Conservation (phyloP, 2,113 vertebrate species). For the Willisornis vidua region DNA sequence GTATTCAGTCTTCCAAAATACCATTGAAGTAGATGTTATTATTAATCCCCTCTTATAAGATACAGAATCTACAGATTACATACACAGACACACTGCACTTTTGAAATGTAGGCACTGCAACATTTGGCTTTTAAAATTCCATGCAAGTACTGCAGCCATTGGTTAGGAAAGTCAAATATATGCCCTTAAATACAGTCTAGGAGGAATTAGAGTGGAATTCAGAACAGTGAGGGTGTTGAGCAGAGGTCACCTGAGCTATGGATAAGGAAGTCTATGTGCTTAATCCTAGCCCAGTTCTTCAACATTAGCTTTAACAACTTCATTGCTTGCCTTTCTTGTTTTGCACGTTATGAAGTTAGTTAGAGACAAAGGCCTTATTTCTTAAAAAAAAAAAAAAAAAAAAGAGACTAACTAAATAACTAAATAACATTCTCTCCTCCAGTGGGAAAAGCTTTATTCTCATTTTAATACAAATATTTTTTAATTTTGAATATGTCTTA, state of each 20-base stretch:
- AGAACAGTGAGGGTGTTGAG: not conserved
- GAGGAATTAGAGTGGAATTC: not conserved
- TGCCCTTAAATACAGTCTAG: not conserved
- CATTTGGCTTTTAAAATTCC: not conserved
- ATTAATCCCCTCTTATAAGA: not conserved
- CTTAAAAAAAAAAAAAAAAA: not conserved
- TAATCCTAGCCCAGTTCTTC: not conserved
- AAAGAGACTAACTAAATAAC: not conserved
- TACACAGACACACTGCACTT: not conserved
- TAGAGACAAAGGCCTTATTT: not conserved
- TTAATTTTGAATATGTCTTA: not conserved
- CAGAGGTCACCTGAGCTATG: not conserved
- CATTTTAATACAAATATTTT: not conserved
- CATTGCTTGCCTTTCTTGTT: not conserved
- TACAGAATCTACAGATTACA: not conserved
- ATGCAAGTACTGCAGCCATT: not conserved
- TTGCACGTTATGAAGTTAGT: not conserved
- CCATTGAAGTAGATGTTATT: not conserved
- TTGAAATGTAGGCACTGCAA: not conserved
- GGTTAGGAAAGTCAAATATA: not conserved
- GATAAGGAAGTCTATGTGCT: not conserved
- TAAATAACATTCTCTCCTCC: not conserved
- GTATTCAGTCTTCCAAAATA: not conserved
- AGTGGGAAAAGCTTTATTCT: not conserved
- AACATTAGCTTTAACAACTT: not conserved